A percentile compares a stretch with the other conserved stretches of the same genome.
Conservation (phyloP, 2,113 vertebrate genomes). For the Uria lomvia region DNA sequence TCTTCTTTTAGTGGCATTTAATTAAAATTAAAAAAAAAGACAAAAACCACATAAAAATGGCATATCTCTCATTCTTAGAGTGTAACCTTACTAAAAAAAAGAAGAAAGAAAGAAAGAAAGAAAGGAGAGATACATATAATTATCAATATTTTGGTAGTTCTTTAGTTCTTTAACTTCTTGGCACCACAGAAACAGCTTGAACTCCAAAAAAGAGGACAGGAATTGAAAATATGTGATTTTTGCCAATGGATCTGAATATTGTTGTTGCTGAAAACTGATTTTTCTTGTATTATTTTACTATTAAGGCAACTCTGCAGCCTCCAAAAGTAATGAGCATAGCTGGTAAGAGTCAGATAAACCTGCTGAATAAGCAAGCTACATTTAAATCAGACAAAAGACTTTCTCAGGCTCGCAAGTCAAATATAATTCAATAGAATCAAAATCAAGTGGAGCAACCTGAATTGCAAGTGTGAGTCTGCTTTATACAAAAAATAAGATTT, state of each 20-base stretch:
- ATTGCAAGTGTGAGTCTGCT: neutral
- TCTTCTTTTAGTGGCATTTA: neutral
- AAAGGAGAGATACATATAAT: neutral
- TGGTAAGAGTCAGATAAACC: neutral
- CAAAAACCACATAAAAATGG: fast-evolving
- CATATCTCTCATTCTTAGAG: neutral
- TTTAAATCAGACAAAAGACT: neutral
- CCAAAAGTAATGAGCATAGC: neutral
- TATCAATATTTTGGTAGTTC: neutral
- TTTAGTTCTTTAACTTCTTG: neutral
- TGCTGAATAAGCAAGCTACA: neutral
- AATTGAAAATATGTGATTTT: neutral
- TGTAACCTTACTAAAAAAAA: fast-evolving
- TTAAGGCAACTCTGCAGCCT: neutral
- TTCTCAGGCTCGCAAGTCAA: neutral
- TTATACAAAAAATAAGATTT: neutral
- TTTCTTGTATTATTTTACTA: neutral
- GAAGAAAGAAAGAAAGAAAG: too few relatives aligned
- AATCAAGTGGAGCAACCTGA: neutral
- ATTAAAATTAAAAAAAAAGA: neutral
- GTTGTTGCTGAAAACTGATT: neutral
- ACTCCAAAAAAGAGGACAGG: neutral
- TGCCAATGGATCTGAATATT: neutral
- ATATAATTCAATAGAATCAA: neutral
- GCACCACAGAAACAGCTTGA: neutral